Evolutionary conservation across 2,797 vertebrate species (phyloP).

Genomic region (Aphelocoma californica): DNA sequence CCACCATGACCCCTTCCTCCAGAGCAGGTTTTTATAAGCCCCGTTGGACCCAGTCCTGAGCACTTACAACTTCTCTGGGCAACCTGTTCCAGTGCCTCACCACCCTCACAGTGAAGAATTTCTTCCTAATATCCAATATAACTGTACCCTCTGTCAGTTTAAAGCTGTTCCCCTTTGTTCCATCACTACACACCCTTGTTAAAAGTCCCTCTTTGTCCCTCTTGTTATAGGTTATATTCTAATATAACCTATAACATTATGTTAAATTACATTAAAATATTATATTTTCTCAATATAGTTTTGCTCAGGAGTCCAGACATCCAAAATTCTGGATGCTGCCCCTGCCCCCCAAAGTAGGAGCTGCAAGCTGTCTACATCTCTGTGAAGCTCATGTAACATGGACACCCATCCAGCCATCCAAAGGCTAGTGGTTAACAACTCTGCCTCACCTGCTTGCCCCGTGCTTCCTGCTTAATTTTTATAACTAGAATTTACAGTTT

Average conservation of each 20-base stretch:
- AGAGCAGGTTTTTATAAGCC: background rate
- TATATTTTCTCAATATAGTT: background rate
- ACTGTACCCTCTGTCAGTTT: background rate
- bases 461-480: background rate
- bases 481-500: conserved; percentile 14
- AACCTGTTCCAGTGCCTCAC: background rate
- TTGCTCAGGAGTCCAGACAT: background rate
- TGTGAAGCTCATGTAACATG: background rate
- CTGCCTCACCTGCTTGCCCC: background rate
- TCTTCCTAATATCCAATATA: background rate
- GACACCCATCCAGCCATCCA: background rate
- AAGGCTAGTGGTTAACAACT: background rate
- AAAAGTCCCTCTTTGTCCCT: background rate
- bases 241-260: no score
- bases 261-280: no score
- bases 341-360: background rate
- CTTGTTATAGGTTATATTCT: background rate
- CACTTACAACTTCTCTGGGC: background rate
- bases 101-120: background rate
- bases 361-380: background rate
- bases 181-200: background rate
- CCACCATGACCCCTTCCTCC: background rate
- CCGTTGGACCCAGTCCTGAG: background rate
- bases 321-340: background rate
- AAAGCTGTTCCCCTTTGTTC: background rate